Evolutionary conservation across 2,888 invertebrate genomes (phyloP).

Genomic region (Andrena marginata): DNA sequence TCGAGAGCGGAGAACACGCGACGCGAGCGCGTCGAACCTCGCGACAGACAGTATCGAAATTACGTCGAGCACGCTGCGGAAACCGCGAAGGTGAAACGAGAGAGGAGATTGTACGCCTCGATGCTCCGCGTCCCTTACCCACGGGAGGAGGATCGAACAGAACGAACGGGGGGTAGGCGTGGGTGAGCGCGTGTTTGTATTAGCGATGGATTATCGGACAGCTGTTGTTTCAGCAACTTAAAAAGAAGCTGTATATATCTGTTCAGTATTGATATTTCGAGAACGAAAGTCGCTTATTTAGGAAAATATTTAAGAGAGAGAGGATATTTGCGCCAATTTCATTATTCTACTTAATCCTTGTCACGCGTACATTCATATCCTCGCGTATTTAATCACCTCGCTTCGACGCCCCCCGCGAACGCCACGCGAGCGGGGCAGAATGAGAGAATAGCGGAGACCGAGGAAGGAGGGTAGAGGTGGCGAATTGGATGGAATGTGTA

Average conservation of each 20-base stretch:
- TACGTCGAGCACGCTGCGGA: constrained; percentile 23
- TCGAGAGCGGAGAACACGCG: background rate
- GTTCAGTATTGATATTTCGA: too few species aligned
- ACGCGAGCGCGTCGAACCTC: background rate
- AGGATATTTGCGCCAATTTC: background rate
- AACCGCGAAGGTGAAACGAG: constrained; percentile 51
- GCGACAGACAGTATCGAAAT: constrained; percentile 29
- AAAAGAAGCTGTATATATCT: too few species aligned
- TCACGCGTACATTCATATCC: background rate
- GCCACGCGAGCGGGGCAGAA: background rate
- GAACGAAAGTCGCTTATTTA: background rate
- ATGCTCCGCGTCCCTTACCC: background rate
- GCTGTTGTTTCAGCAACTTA: too few species aligned
- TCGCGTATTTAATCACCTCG: background rate
- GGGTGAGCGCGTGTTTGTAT: background rate
- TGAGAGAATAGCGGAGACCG: constrained; percentile 5
- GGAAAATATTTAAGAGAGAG: background rate
- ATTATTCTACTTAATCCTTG: background rate
- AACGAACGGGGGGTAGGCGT: background rate
- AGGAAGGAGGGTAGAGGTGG: constrained; percentile 1
- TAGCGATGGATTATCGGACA: background rate
- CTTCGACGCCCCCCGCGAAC: background rate
- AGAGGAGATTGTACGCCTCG: constrained; percentile 36
- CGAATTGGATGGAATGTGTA: constrained; percentile 7
- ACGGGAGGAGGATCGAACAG: background rate